Conservation (phyloP, 2,888 invertebrate species). For the Agrochola macilenta region DNA sequence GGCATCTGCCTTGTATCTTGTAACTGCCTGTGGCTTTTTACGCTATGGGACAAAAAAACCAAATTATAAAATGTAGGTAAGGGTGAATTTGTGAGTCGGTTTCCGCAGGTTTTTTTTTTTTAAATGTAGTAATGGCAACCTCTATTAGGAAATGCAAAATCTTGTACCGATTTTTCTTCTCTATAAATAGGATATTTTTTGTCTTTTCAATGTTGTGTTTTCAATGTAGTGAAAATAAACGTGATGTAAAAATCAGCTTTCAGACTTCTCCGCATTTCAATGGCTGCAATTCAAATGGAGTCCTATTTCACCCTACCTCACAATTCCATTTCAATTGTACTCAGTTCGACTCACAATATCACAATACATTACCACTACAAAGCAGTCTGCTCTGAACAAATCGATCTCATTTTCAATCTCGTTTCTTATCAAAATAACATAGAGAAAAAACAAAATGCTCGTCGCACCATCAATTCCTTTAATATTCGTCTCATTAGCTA, state of each 20-base stretch:
- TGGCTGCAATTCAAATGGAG: not conserved
- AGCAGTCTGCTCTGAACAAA: slow-evolving; percentile 44
- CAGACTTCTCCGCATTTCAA: slow-evolving; percentile 7
- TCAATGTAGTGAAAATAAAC: not conserved
- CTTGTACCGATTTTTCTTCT: not conserved
- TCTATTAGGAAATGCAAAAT: not conserved
- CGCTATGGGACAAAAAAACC: slow-evolving; percentile 26
- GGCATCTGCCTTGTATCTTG: slow-evolving; percentile 48
- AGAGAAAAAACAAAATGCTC: slow-evolving; percentile 68
- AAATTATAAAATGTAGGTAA: slow-evolving; percentile 31
- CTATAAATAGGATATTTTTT: too few relatives aligned
- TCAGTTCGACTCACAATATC: slow-evolving; percentile 38
- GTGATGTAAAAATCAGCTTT: not conserved
- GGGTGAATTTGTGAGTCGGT: not conserved
- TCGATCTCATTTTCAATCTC: slow-evolving; percentile 43
- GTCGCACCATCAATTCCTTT: slow-evolving; percentile 76
- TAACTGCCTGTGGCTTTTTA: slow-evolving; percentile 29
- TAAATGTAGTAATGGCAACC: not conserved
- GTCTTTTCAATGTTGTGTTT: not conserved
- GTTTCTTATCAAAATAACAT: slow-evolving; percentile 55
- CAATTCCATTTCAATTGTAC: slow-evolving; percentile 24
- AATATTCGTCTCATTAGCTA: slow-evolving; percentile 86
- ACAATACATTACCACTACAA: slow-evolving; percentile 49
- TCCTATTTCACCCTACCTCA: slow-evolving; percentile 3
- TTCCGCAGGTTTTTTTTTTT: not conserved